Evolutionary conservation across 23 tunicate genomes (phyloP).

Genomic region (Trididemnum clinides): DNA sequence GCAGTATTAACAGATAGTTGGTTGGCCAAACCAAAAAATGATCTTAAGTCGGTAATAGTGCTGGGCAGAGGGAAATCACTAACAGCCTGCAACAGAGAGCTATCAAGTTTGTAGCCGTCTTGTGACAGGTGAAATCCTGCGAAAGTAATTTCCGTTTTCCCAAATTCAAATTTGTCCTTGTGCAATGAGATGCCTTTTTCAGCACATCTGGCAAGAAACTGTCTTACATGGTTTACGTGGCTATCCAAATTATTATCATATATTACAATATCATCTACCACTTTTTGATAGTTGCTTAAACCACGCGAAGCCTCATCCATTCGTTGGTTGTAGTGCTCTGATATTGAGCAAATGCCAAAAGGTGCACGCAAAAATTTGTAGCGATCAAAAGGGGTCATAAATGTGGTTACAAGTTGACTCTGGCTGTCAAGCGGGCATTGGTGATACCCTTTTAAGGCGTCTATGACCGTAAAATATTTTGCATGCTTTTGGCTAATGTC

Average conservation of each 20-base stretch:
- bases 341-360: neutral
- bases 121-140: neutral
- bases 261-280: conserved; percentile 8
- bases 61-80: conserved; percentile 3
- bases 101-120: conserved; percentile 6
- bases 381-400: neutral
- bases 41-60: neutral
- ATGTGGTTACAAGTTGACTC: conserved; percentile 1
- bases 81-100: neutral
- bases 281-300: conserved; percentile 1
- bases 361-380: neutral
- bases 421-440: neutral
- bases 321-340: neutral
- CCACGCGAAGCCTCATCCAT: neutral
- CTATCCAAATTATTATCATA: neutral
- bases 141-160: neutral
- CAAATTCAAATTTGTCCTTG: neutral
- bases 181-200: neutral
- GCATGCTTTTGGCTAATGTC: too few species aligned
- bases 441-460: too few species aligned
- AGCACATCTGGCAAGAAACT: conserved; percentile 1
- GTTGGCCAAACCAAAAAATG: conserved; percentile 7
- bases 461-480: too few species aligned
- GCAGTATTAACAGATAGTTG: neutral
- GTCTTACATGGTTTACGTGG: neutral